Conservation (phyloP, 2,113 vertebrate species). For the Glaucidium brasilianum region DNA sequence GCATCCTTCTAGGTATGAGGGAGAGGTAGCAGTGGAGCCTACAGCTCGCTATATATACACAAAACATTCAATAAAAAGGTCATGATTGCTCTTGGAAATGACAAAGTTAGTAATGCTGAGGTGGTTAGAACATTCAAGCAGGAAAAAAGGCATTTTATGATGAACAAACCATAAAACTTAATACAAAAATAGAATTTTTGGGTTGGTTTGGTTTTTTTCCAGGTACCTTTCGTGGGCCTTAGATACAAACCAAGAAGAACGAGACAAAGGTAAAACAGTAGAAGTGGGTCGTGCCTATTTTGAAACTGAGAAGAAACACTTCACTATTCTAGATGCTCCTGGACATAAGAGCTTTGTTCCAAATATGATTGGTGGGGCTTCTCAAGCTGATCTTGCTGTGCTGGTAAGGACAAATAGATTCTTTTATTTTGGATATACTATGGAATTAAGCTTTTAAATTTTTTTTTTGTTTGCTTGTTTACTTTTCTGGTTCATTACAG, state of each 20-base stretch:
- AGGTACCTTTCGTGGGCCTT: slow-evolving; percentile 99
- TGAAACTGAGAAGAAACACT: slow-evolving; percentile 98
- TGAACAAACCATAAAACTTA: background rate
- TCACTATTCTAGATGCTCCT: slow-evolving; percentile 97
- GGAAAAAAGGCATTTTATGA: background rate
- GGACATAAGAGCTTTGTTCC: slow-evolving; percentile 99
- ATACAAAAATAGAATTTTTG: background rate
- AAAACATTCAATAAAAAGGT: background rate
- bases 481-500: background rate
- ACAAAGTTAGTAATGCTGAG: background rate
- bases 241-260: slow-evolving; percentile 98
- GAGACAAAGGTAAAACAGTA: slow-evolving; percentile 99
- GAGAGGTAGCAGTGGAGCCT: background rate
- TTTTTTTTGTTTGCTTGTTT: background rate
- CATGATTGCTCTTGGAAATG: background rate
- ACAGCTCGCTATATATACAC: background rate
- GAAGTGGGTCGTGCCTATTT: slow-evolving; percentile 98
- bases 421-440: background rate
- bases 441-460: background rate
- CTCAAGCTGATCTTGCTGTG: slow-evolving; percentile 96
- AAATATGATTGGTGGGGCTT: slow-evolving; percentile 99
- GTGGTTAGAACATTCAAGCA: background rate
- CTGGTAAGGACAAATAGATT: slow-evolving; percentile 80
- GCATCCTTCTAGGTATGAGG: background rate
- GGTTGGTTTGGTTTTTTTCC: background rate